Evolutionary conservation across 2,113 vertebrate species (phyloP), one percentile per base, ranked within the genome.

Genomic region (Myiozetetes cayanensis): DNA sequence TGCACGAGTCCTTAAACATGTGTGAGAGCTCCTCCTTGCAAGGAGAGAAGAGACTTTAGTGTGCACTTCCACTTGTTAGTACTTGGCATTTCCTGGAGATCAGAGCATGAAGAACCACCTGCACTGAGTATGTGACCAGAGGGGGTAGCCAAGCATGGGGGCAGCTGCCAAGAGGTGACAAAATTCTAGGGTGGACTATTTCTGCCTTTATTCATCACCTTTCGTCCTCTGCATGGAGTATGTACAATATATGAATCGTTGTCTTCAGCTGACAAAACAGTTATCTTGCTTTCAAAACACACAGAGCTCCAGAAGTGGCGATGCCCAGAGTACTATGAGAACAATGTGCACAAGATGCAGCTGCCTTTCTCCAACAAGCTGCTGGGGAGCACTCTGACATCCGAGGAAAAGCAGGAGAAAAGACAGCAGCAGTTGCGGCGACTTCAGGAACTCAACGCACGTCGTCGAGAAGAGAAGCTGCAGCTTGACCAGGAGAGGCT

Each of bases 261-360:
- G 1, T 35, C 61, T 46, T 59, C 59, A 37, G 37, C 52, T 68
- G 55, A 10, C n/a, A 50, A 68, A 80, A 30, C 9, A 10, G 22
- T 41, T 47, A 0, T n/a, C 81, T 92, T 96, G 35, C 66, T 96
- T 94, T 93, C 41, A 30, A 66, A 90, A 95, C 71, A 24, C 14
- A 12, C 87, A 99, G 99, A 99, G 95, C 96, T 99, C 56, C 98
- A 99, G 93, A 99, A 99, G 95, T 99, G 99, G 99, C 97, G 97
- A 58, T 99, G 98, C 66, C 98, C 98, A 2, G 98, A 98, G 77
- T 99, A 99, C 95, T 99, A 99, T 1, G 99, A 99, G 96, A 95
- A 95, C 72, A 98, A 99, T 2, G 98, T 99, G 75, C 99, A 99
- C 95, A 99, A 99, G 56, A 99, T 99, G 98, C 99, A 99, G 97